Evolutionary conservation across 2,113 vertebrate species (phyloP).

Genomic region (Rallus limicola): DNA sequence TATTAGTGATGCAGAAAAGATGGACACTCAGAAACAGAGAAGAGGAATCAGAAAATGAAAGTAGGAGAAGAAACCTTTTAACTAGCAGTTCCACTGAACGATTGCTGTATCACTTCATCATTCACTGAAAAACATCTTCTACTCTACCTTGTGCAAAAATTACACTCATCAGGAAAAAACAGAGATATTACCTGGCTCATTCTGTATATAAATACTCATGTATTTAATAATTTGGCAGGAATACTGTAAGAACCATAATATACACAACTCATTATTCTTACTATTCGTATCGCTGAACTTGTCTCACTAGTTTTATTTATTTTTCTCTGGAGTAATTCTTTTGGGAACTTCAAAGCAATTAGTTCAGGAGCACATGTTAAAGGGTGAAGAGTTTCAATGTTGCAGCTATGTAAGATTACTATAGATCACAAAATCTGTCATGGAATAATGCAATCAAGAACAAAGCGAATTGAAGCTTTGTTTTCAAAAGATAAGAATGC

Average conservation of each 20-base stretch:
- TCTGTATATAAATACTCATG: neutral
- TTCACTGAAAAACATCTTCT: neutral
- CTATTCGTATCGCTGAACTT: neutral
- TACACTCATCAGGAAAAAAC: neutral
- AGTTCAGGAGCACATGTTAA: constrained; percentile 48
- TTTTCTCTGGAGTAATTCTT: constrained; percentile 39
- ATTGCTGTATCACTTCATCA: neutral
- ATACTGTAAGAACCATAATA: neutral
- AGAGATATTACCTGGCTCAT: neutral
- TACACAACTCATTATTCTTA: neutral
- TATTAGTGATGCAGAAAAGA: neutral
- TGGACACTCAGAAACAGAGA: neutral
- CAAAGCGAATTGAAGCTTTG: constrained; percentile 65
- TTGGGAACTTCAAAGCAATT: constrained; percentile 64
- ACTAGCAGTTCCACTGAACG: neutral
- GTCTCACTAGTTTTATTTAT: constrained; percentile 29
- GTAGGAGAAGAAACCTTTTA: neutral
- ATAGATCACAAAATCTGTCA: constrained; percentile 72
- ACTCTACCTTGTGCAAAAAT: neutral
- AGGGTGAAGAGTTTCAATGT: constrained; percentile 66
- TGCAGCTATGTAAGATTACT: constrained; percentile 65
- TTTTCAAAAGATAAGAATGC: constrained; percentile 59
- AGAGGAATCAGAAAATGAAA: neutral
- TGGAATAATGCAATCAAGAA: constrained; percentile 58
- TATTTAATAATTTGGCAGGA: neutral